A percentile compares a stretch with the other conserved stretches of the same genome.
Conservation (phyloP, 1,140 invertebrate species). For the Spodoptera litura region DNA sequence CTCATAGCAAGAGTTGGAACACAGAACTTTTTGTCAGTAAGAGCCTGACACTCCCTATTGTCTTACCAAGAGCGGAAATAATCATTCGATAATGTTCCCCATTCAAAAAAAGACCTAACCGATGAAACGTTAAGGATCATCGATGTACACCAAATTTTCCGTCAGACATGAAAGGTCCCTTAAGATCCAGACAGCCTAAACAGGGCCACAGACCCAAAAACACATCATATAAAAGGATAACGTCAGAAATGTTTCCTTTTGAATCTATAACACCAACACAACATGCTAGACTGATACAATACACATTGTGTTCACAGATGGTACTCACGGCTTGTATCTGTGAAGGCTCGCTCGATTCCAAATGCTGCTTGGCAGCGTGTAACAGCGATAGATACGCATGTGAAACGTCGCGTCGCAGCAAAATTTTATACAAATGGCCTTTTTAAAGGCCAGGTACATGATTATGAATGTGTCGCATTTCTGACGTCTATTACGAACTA, state of each 20-base stretch:
- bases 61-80: too few species aligned
- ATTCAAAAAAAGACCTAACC: too few species aligned
- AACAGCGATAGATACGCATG: conserved; percentile 27
- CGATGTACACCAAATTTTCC: too few species aligned
- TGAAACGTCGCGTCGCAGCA: conserved; percentile 8
- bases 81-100: too few species aligned
- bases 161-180: too few species aligned
- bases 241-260: conserved; percentile 12
- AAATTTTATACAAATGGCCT: background rate
- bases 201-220: background rate
- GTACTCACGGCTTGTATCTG: conserved; percentile 52
- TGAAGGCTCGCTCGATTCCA: conserved; percentile 22
- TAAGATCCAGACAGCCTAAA: background rate
- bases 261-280: conserved; percentile 7
- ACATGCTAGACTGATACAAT: conserved; percentile 11
- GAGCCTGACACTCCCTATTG: too few species aligned
- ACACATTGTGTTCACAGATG: conserved; percentile 3
- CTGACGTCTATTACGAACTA: background rate
- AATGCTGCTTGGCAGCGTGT: conserved; percentile 33
- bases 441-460: background rate
- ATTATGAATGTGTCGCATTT: conserved; percentile 12
- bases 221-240: background rate
- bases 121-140: too few species aligned
- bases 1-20: too few species aligned
- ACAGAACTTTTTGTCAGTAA: too few species aligned